A percentile compares a stretch with the other conserved stretches of the same genome.
These are phyloP conservation scores for Tetramorium alpestre DNA, from an alignment of 1,140 invertebrate genomes.

Conservation along the genomic window DNA sequence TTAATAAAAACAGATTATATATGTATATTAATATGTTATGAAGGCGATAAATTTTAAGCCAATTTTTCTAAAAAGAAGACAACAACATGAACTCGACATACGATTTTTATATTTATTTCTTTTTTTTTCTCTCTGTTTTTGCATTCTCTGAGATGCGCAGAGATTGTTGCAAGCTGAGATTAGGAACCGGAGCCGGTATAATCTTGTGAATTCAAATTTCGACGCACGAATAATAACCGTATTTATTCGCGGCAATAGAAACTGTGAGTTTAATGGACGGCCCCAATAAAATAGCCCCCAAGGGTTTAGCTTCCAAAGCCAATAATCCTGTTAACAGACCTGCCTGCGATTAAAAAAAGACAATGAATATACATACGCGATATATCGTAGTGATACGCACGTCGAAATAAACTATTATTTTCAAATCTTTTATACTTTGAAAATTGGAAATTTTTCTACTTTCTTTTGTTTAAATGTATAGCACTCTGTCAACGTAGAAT, in stretches of 20 bases:
- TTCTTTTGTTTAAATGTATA: background rate
- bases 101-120: background rate
- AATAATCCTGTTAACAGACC: conserved; percentile 17
- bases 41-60: background rate
- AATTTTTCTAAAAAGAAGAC: conserved; percentile 8
- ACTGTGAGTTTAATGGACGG: background rate
- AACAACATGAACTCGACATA: background rate
- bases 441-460: background rate
- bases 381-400: background rate
- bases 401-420: background rate
- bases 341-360: background rate
- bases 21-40: background rate
- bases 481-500: no score
- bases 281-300: conserved; percentile 5
- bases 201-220: conserved; percentile 15
- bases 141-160: background rate
- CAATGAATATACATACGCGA: background rate
- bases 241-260: conserved; percentile 31
- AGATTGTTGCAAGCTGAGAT: background rate
- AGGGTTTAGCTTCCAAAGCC: conserved; percentile 12
- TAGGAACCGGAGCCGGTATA: background rate
- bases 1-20: conserved; percentile 6
- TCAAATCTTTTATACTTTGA: background rate
- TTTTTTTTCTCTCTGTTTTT: background rate
- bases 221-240: conserved; percentile 21